phyloP scores from a whole-genome alignment of 2,888 invertebrate genomes.

The Plutella xylostella region DNA sequence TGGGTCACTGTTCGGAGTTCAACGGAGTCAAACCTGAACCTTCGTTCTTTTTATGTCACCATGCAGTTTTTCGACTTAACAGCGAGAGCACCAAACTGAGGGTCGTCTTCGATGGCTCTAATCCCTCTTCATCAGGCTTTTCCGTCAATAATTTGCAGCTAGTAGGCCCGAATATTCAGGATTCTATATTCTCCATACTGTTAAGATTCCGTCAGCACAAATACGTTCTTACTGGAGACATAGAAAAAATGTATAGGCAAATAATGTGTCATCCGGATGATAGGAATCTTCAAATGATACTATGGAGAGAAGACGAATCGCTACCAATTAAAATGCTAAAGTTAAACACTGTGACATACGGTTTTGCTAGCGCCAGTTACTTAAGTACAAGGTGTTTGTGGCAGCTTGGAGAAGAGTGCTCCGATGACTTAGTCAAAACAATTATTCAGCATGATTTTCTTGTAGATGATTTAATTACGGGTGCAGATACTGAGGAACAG shows the following conservation, averaged over 20 bases:
- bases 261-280: not conserved
- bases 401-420: slow-evolving; percentile 8
- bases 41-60: no score
- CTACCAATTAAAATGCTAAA: slow-evolving; percentile 3
- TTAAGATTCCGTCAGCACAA: slow-evolving; percentile 5
- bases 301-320: slow-evolving; percentile 8
- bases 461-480: slow-evolving; percentile 8
- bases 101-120: slow-evolving; percentile 21
- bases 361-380: slow-evolving; percentile 5
- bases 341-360: slow-evolving; percentile 8
- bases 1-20: no score
- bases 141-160: slow-evolving; percentile 9
- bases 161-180: slow-evolving; percentile 10
- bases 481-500: not conserved
- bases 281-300: slow-evolving; percentile 8
- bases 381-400: slow-evolving; percentile 6
- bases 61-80: slow-evolving; percentile 14
- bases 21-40: no score
- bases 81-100: slow-evolving; percentile 19
- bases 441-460: slow-evolving; percentile 9
- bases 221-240: slow-evolving; percentile 2
- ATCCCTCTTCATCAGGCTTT: slow-evolving; percentile 17
- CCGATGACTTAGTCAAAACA: not conserved
- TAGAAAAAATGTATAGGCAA: slow-evolving; percentile 21
- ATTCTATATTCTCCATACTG: slow-evolving; percentile 6